Conservation (phyloP, 2,797 vertebrate species). For the Rallus crepitans region DNA sequence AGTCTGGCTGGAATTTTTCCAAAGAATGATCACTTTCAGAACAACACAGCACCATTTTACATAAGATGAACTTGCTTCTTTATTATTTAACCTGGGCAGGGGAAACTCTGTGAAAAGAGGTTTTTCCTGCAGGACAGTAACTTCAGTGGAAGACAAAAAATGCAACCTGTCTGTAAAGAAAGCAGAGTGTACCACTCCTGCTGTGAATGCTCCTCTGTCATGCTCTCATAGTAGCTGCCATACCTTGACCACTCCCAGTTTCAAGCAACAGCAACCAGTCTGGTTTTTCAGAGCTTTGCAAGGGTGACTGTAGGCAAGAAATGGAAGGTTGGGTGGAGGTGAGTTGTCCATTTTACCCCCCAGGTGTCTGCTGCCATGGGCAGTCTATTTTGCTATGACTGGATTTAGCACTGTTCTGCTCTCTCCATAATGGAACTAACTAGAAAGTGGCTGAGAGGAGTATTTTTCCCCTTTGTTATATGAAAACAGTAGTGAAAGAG, state of each 20-base stretch:
- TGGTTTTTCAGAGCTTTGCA: background rate
- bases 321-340: no score
- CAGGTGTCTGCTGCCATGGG: background rate
- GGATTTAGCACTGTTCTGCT: background rate
- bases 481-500: background rate
- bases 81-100: background rate
- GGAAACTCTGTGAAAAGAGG: background rate
- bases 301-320: background rate
- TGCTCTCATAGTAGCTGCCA: background rate
- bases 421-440: background rate
- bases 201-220: background rate
- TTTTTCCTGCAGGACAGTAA: background rate
- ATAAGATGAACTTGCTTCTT: background rate
- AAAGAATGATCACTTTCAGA: background rate
- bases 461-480: background rate
- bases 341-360: background rate
- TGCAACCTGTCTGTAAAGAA: background rate
- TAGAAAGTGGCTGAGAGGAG: background rate
- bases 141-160: background rate
- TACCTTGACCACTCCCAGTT: background rate
- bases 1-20: background rate
- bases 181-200: background rate
- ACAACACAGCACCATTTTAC: accelerated
- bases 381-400: background rate
- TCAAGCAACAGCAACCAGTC: background rate